Conservation (phyloP, 2,113 vertebrate species). For the Phalacrocorax aristotelis region DNA sequence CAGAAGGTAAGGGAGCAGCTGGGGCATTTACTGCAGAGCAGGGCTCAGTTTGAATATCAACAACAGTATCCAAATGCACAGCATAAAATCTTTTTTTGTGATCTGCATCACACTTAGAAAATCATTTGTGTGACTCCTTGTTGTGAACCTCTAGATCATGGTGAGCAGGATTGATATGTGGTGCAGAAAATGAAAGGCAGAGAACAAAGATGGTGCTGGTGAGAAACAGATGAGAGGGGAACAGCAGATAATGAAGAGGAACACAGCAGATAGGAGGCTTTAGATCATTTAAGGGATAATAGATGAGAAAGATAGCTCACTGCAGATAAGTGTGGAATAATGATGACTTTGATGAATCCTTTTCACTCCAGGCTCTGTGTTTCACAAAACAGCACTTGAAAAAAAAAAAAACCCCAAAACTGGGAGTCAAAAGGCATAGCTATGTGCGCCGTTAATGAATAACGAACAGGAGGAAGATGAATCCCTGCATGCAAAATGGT, state of each 20-base stretch:
- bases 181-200: conserved; percentile 55
- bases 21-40: neutral
- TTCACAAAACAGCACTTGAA: neutral
- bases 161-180: conserved; percentile 26
- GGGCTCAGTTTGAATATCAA: conserved; percentile 18
- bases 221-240: neutral
- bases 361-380: neutral
- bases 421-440: neutral
- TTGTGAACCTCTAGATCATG: conserved; percentile 7
- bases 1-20: neutral
- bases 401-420: neutral
- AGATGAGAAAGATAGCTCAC: conserved; percentile 44
- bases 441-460: neutral
- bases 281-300: conserved; percentile 57
- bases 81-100: neutral
- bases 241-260: conserved; percentile 56
- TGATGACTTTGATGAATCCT: conserved; percentile 51
- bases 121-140: conserved; percentile 29
- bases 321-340: conserved; percentile 47
- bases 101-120: conserved; percentile 5
- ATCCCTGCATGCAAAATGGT: neutral
- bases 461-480: neutral
- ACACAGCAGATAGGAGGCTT: conserved; percentile 29
- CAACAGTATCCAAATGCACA: neutral
- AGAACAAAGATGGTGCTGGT: conserved; percentile 54